A percentile compares a stretch with the other conserved stretches of the same genome.
Evolutionary conservation across 2,113 vertebrate genomes (phyloP).

Genomic region (Oxyruncus cristatus): DNA sequence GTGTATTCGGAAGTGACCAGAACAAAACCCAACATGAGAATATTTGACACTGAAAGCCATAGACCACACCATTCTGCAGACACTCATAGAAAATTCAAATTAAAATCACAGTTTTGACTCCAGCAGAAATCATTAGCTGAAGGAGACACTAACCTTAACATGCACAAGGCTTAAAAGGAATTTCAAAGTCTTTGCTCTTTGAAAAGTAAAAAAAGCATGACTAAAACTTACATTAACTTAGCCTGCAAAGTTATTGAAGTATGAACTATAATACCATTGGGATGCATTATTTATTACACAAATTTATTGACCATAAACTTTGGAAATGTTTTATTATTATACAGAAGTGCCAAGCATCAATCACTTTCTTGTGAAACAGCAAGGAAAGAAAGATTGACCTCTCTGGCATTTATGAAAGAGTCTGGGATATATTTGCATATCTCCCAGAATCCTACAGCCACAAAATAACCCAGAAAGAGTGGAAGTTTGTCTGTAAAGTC

Average conservation of each 20-base stretch:
- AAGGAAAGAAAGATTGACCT: constrained; percentile 10
- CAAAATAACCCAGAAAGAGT: not conserved
- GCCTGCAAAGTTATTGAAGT: not conserved
- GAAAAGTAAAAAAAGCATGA: not conserved
- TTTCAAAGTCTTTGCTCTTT: not conserved
- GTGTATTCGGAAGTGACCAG: not conserved
- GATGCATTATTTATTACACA: constrained; percentile 41
- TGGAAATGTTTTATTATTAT: constrained; percentile 42
- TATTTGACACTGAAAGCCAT: not conserved
- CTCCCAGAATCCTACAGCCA: not conserved
- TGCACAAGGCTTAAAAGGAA: not conserved
- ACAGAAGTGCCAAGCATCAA: constrained; percentile 4
- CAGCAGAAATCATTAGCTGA: not conserved
- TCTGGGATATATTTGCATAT: not conserved
- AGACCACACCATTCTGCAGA: not conserved
- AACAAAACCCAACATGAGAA: not conserved
- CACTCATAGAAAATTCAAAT: not conserved
- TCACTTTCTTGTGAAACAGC: not conserved
- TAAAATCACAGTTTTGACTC: not conserved
- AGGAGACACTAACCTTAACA: constrained; percentile 21
- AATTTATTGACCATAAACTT: constrained; percentile 45
- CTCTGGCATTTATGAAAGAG: not conserved
- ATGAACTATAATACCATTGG: not conserved
- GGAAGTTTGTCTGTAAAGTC: not conserved
- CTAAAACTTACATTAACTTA: constrained; percentile 19